phyloP scores from a whole-genome alignment of 37 sponge, comb jelly and placozoan genomes.

The Amphimedon queenslandica region DNA sequence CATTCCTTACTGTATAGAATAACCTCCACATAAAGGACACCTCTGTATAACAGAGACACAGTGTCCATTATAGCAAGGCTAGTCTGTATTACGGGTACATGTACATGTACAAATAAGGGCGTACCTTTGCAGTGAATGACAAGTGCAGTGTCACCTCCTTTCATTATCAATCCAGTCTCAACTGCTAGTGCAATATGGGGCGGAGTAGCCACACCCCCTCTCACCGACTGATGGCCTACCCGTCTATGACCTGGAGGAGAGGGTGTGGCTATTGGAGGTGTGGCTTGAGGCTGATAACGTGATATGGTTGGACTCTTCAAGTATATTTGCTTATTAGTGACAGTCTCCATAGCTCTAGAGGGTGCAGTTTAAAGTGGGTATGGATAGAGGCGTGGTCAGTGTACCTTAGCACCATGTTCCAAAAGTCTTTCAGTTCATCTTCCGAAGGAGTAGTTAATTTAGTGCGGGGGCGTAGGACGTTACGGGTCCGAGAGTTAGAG shows the following conservation, averaged over 20 bases:
- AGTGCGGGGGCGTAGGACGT: background rate
- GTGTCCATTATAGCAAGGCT: too few relatives aligned
- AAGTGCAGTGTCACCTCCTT: background rate
- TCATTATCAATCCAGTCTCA: background rate
- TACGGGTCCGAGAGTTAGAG: background rate
- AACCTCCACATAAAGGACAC: too few relatives aligned
- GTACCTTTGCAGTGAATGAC: background rate
- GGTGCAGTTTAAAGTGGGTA: background rate
- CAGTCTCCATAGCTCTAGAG: background rate
- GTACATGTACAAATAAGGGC: background rate
- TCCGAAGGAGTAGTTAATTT: background rate
- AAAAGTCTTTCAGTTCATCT: constrained; percentile 10
- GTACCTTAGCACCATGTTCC: constrained; percentile 35
- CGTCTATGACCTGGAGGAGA: background rate
- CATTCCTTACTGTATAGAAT: too few relatives aligned
- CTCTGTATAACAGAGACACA: too few relatives aligned
- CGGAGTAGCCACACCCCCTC: too few relatives aligned
- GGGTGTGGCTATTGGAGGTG: background rate
- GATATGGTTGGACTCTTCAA: background rate
- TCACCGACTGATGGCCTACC: background rate
- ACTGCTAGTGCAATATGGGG: background rate
- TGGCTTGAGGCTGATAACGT: background rate
- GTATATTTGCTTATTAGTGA: background rate
- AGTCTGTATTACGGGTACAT: background rate
- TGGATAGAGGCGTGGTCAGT: background rate